A percentile compares a stretch with the other conserved stretches of the same genome.
Evolutionary conservation across 2,113 vertebrate genomes (phyloP).

Genomic region (Laticauda colubrina): DNA sequence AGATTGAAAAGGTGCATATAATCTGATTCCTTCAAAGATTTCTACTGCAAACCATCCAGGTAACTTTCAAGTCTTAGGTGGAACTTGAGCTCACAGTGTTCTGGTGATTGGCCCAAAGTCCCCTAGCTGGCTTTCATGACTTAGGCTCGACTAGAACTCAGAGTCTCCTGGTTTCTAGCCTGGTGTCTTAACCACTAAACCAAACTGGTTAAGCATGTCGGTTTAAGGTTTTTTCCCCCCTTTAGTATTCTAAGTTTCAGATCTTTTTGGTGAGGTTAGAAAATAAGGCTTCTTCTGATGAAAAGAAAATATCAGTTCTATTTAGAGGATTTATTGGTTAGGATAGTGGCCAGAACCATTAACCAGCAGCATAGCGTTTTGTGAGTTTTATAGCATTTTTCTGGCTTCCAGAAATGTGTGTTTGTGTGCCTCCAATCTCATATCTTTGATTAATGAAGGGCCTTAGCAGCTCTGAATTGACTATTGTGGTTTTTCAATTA

Average conservation of each 20-base stretch:
- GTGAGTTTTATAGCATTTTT: neutral
- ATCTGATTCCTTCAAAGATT: no score
- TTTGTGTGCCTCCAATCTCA: neutral
- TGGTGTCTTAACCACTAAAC: no score
- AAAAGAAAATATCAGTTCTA: neutral
- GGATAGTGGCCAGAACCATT: neutral
- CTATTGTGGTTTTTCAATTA: neutral
- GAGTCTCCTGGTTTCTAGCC: no score
- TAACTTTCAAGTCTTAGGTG: no score
- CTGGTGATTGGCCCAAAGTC: no score
- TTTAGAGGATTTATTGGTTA: neutral
- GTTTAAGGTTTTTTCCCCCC: slow-evolving; percentile 31
- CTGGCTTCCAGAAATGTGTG: neutral
- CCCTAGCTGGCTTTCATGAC: no score
- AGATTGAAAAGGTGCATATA: no score
- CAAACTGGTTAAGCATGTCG: neutral
- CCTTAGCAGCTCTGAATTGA: neutral
- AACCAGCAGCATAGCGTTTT: neutral
- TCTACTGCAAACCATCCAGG: no score
- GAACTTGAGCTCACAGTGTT: no score
- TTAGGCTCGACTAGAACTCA: no score
- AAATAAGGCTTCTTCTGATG: neutral
- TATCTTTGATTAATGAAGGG: neutral
- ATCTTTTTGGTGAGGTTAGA: neutral
- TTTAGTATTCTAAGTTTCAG: neutral